Percentiles rank a stretch among this genome's conserved stretches.
Conservation (phyloP, 1,140 invertebrate genomes). For the Aphidius ervi region DNA sequence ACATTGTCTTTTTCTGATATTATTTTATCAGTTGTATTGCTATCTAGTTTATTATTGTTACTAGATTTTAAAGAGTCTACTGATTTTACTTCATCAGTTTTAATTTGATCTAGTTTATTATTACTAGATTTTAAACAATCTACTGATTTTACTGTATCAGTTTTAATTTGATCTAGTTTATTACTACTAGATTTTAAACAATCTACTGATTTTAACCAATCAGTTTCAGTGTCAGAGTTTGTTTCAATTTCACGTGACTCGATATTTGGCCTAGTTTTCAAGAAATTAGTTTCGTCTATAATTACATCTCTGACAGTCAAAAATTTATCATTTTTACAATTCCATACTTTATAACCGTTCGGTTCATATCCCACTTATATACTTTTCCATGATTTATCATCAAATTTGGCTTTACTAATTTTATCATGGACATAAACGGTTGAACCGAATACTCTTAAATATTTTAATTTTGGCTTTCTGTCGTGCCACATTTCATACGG, state of each 20-base stretch:
- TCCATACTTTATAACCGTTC: slow-evolving; percentile 48
- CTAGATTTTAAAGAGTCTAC: not conserved
- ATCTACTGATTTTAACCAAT: not conserved
- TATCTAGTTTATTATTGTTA: not conserved
- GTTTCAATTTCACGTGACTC: not conserved
- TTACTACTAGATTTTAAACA: slow-evolving; percentile 23
- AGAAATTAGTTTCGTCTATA: slow-evolving; percentile 42
- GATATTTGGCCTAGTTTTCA: slow-evolving; percentile 31
- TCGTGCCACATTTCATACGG: slow-evolving; percentile 51
- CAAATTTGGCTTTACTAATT: slow-evolving; percentile 43
- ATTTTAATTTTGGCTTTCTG: slow-evolving; percentile 45
- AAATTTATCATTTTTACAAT: slow-evolving; percentile 37
- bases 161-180: slow-evolving; percentile 21
- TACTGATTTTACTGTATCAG: slow-evolving; percentile 20
- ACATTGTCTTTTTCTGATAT: not conserved
- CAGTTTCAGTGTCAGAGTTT: slow-evolving; percentile 12
- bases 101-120: slow-evolving; percentile 1
- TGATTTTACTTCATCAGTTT: slow-evolving; percentile 20
- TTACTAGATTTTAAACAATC: no score
- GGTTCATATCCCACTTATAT: slow-evolving; percentile 46
- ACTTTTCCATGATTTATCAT: slow-evolving; percentile 43
- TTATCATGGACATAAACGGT: slow-evolving; percentile 47
- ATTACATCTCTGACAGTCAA: slow-evolving; percentile 43
- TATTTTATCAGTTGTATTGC: not conserved
- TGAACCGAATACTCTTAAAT: slow-evolving; percentile 52